Evolutionary conservation across 2,888 invertebrate species (phyloP), one percentile per base, ranked within the genome.

Genomic region (Andrena dorsata): DNA sequence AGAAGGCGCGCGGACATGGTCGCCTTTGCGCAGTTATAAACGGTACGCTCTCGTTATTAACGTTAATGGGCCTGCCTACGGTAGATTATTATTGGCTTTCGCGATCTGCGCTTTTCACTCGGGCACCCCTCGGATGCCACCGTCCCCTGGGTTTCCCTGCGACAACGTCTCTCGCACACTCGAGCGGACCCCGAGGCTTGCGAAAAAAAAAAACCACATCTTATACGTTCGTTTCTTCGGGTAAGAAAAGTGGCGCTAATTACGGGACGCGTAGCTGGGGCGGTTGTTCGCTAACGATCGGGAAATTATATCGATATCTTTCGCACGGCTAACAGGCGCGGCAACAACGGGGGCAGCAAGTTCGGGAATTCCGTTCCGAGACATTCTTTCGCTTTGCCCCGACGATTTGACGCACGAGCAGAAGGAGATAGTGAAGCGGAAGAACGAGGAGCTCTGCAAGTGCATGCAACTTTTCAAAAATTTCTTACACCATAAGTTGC

Each of bases 21-120:
- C 16, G 26, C 13, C 41, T 53, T 51, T 30, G 56, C 35, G n/a
- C 28, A 61, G 68, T 83, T 64, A 41, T 82, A 82, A 85, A 78
- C 35, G 61, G 13, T 56, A 51, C 32, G 47, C 41, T 63, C 35
- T 70, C 51, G 23, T 84, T 63, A 69, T 75, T 69, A 49, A 13
- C 26, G 64, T 66, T 23, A 47, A 78, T 41, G n/a, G 28, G 47
- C 49, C 60, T 32, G 35, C 20, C 26, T 56, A 32, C 53, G 30
- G 20, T 16, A n/a, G 8, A 56, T 63, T 64, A 60, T 35, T 63
- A 60, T 30, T 10, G 26, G 20, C 49, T n/a, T 26, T 41, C 10
- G 8, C n/a, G 23, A 23, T 13, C 47, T 65, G 16, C 23, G 10
- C 4, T 7, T 30, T 49, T 23, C 32, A 1, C 23, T 7, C 8